Evolutionary conservation across 2,113 vertebrate species (phyloP).

Genomic region (Stomatorhinus ivindoensis): DNA sequence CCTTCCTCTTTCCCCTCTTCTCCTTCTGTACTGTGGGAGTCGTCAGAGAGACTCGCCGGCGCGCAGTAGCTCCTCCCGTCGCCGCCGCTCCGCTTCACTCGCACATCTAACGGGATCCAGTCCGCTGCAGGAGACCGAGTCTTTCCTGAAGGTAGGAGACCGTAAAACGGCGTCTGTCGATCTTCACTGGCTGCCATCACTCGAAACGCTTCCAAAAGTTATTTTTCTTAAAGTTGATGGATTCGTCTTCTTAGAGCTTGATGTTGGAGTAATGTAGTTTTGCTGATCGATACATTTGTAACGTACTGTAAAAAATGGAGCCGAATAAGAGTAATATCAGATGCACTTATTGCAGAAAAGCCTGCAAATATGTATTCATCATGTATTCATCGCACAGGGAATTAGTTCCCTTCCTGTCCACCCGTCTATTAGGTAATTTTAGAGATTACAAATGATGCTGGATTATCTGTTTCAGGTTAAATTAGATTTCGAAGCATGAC

Average conservation of each 20-base stretch:
- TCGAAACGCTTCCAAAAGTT: background rate
- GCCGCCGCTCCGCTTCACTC: constrained; percentile 13
- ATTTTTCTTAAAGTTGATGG: background rate
- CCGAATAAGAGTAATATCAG: background rate
- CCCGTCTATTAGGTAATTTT: background rate
- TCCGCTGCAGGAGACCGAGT: constrained; percentile 2
- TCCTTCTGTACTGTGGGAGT: constrained; percentile 23
- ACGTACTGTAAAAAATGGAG: background rate
- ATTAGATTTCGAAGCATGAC: background rate
- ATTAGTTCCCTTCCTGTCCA: background rate
- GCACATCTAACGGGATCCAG: background rate
- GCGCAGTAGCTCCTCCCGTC: constrained; percentile 22
- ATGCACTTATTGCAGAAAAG: background rate
- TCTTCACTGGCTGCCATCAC: background rate
- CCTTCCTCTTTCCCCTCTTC: constrained; percentile 29
- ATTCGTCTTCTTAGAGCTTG: background rate
- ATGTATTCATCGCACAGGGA: background rate
- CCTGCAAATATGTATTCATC: background rate
- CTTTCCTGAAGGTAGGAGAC: constrained; percentile 23
- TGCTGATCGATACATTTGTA: background rate
- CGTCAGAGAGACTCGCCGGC: background rate
- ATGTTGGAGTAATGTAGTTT: background rate
- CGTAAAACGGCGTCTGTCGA: background rate
- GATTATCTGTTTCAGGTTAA: background rate
- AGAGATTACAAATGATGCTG: background rate